A percentile compares a stretch with the other conserved stretches of the same genome.
Evolutionary conservation across 2,888 invertebrate genomes (phyloP).

Genomic region (Agrotis puta): DNA sequence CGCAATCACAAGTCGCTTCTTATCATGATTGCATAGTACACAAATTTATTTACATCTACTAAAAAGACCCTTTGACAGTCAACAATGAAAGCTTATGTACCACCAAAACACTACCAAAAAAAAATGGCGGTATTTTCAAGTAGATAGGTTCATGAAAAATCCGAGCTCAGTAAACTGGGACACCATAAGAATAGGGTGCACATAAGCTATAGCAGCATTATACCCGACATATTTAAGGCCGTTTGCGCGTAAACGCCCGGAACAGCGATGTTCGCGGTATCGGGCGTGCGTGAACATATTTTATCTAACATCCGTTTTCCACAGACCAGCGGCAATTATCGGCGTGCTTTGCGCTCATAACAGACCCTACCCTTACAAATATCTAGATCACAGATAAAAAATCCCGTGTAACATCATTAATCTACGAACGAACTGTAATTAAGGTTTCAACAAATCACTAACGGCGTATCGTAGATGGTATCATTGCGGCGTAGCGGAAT

Average conservation of each 20-base stretch:
- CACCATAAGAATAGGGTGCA: conserved; percentile 58
- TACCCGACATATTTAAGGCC: conserved; percentile 62
- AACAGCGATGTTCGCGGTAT: conserved; percentile 77
- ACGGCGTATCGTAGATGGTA: conserved; percentile 77
- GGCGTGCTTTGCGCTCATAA: conserved; percentile 86
- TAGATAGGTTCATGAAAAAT: conserved; percentile 16
- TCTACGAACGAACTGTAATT: conserved; percentile 83
- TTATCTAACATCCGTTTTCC: conserved; percentile 84
- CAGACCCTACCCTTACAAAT: conserved; percentile 64
- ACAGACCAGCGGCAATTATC: conserved; percentile 84
- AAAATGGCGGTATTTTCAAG: background rate
- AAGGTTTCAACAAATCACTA: conserved; percentile 87
- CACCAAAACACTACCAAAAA: background rate
- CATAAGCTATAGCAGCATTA: conserved; percentile 59
- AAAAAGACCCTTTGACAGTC: too few relatives aligned
- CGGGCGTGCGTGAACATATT: conserved; percentile 89
- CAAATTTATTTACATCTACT: background rate
- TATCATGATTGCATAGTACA: too few relatives aligned
- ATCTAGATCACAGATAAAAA: conserved; percentile 73
- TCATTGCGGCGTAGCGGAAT: conserved; percentile 68
- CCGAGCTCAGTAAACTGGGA: conserved; percentile 48
- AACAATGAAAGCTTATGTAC: background rate
- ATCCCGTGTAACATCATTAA: conserved; percentile 82
- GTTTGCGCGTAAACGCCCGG: conserved; percentile 75
- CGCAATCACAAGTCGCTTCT: too few relatives aligned